Conservation (phyloP, 2,113 vertebrate genomes). For the Archocentrus centrarchus region DNA sequence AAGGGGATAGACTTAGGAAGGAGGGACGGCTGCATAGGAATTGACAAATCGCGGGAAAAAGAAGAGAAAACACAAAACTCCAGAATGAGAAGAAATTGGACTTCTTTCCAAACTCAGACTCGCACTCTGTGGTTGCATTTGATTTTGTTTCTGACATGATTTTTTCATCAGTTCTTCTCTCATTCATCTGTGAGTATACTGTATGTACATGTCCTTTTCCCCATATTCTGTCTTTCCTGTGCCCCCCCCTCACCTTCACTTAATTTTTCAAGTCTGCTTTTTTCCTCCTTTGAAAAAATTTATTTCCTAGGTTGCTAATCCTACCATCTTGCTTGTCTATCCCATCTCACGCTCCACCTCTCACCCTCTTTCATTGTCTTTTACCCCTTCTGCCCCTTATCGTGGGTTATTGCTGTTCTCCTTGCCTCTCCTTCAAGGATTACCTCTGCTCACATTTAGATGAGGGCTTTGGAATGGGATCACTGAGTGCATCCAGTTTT, state of each 20-base stretch:
- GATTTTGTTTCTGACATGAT: conserved; percentile 51
- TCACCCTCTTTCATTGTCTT: conserved; percentile 43
- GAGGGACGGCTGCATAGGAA: conserved; percentile 72
- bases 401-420: conserved; percentile 57
- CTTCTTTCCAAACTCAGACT: conserved; percentile 40
- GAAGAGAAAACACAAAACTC: conserved; percentile 52
- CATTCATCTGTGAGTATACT: conserved; percentile 74
- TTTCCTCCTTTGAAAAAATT: conserved; percentile 48
- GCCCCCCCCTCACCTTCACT: conserved; percentile 8
- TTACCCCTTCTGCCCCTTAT: conserved; percentile 49
- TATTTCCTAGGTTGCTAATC: conserved; percentile 61
- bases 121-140: conserved; percentile 14
- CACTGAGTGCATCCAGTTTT: conserved; percentile 62
- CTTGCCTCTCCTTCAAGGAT: conserved; percentile 67
- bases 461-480: conserved; percentile 60
- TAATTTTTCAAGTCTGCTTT: conserved; percentile 46
- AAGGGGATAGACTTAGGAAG: conserved; percentile 72
- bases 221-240: conserved; percentile 22
- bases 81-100: conserved; percentile 55
- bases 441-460: conserved; percentile 69
- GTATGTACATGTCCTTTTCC: conserved; percentile 42
- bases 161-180: conserved; percentile 60
- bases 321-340: conserved; percentile 60
- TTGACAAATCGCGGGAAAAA: conserved; percentile 72
- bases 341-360: conserved; percentile 56